Base-by-base conservation (phyloP, 2,888 invertebrate genomes). In the Ferdinandea cuprea region DNA sequence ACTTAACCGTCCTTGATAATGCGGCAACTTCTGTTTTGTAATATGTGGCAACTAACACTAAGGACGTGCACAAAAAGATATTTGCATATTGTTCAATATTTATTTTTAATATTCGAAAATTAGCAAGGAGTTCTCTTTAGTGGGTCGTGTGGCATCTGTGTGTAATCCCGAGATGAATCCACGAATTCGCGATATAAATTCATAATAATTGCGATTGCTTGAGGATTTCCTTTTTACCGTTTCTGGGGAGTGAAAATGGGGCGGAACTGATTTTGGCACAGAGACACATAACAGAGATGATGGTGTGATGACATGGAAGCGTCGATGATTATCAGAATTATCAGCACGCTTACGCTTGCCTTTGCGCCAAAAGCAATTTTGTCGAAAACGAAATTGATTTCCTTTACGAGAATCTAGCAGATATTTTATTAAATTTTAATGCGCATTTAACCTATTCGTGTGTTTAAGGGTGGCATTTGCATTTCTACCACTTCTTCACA, bases 61-160 rank as follows among this genome's bases (percentile, higher is more conserved):
- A 48, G 58, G 50, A 63, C 46, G 15, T 63, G 48, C 40, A 54
- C 44, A 35, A 56, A 59, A 19, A 30, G n/a, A 58, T 77, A 83
- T 83, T 83, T 83, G 72, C 83, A 83, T 83, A 78, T 83, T 73
- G 72, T 78, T 83, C 52, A 83, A 83, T 83, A 83, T 83, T 83
- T 78, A 73, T 77, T 78, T 78, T 77, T 83, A 78, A 83, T 83
- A 78, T 83, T 78, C 71, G 37, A 63, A 78, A 83, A 83, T 83
- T 83, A 83, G 72, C 66, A 50, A 72, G 61, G 66, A 66, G 13
- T 81, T 77, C 63, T 25, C 9, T 44, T 40, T 54, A 46, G 61
- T 30, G 19, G 28, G 80, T 63, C 83, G 72, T 73, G 83, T 21
- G 46, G 52, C 59, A 59, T 65, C 50, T 58, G 74, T 52, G 59